These are phyloP conservation scores for Fistularia tabacaria DNA, from an alignment of 2,797 vertebrate genomes.

Conservation along the genomic window DNA sequence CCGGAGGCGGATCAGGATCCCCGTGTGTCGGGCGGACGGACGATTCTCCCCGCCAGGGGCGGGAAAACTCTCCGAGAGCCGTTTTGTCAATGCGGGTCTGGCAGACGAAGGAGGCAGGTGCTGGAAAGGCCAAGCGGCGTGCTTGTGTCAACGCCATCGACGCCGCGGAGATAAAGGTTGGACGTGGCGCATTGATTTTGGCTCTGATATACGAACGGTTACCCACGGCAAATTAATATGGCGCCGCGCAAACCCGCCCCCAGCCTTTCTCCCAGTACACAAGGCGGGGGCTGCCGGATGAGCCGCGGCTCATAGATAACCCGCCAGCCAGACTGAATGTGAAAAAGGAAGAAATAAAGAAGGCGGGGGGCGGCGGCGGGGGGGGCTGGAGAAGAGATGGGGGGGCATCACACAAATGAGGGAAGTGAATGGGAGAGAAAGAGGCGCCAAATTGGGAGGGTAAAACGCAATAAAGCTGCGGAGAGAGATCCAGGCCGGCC, in stretches of 20 bases:
- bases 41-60: background rate
- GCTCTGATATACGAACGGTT: conserved; percentile 53
- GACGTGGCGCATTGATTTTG: conserved; percentile 53
- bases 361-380: conserved; percentile 15
- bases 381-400: conserved; percentile 25
- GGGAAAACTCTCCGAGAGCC: conserved; percentile 1
- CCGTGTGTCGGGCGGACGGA: background rate
- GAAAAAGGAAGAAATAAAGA: conserved; percentile 2
- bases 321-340: conserved; percentile 29
- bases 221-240: conserved; percentile 69
- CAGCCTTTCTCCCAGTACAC: conserved; percentile 66
- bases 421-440: conserved; percentile 8
- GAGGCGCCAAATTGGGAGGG: conserved; percentile 16
- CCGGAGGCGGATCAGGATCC: too few species aligned
- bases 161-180: conserved; percentile 41
- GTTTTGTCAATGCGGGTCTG: conserved; percentile 8
- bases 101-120: conserved; percentile 31
- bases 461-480: conserved; percentile 42
- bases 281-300: conserved; percentile 51
- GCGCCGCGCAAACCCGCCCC: conserved; percentile 48
- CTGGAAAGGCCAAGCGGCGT: conserved; percentile 40
- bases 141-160: conserved; percentile 33
- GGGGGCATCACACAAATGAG: conserved; percentile 13
- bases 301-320: conserved; percentile 67
- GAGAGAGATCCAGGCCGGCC: conserved; percentile 26